Base-by-base conservation (phyloP, 2,888 invertebrate species). In the Allygus modestus region DNA sequence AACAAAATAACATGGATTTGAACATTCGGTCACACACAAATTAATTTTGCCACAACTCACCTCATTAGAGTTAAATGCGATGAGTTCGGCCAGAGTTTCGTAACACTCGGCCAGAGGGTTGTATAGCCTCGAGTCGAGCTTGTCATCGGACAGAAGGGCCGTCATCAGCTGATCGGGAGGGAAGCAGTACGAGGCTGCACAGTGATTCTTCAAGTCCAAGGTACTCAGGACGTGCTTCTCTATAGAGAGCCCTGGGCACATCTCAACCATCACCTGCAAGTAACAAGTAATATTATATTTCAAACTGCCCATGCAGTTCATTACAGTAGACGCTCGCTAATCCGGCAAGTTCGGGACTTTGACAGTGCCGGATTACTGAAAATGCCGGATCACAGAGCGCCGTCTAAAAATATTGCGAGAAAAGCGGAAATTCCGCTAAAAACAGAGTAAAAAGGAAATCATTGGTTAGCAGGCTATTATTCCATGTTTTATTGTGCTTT, bases 191-290 rank as follows among this genome's bases (percentile, higher is more conserved):
- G 90, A 89, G 15, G 90, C 89, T 23, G 88, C 88, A 54, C 89
- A 88, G 86, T 92, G 91, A 82, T 90, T 90, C 75, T 91, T 90
- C 82, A 94, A 89, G 87, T 94, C 93, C 71, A 91, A 90, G 17
- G 93, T 91, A 89, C 94, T 95, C 69, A 95, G 90, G 88, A 94
- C 92, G 88, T 94, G 94, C 85, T 93, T 92, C 89, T 95, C 94
- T 20, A 94, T 89, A 81, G 93, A 89, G 88, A 95, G 91, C 17
- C 94, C 95, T 0, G 96, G 95, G 87, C 94, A 94, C 75, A 95
- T 92, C 88, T 93, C 92, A 77, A 91, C 90, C 33, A 95, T 90
- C 12, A 94, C 93, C 90, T 93, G 91, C 83, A 92, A 91, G n/a
- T n/a, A n/a, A 85, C 61, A 61, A 58, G 58, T 23, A 23, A 58